Conservation (phyloP, 2,797 vertebrate genomes). For the Taenioides sp. region DNA sequence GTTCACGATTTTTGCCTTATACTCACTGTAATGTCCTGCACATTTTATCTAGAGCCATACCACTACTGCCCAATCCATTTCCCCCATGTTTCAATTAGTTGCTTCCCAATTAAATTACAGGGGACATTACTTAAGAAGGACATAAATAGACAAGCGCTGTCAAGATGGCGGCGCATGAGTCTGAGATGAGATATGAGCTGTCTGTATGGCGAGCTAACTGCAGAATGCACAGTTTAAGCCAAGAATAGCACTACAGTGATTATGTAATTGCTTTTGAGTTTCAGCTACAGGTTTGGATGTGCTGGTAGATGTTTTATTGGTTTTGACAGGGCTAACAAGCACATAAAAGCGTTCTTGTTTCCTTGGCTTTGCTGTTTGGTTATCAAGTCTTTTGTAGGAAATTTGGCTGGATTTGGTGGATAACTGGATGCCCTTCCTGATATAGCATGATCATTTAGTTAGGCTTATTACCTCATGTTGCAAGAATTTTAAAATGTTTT, state of each 20-base stretch:
- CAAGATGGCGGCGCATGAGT: constrained; percentile 43
- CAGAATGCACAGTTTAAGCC: constrained; percentile 5
- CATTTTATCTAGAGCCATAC: constrained; percentile 14
- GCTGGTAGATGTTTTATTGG: neutral
- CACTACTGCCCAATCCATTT: constrained; percentile 14
- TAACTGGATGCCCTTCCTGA: neutral
- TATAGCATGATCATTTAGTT: neutral
- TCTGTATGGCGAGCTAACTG: constrained; percentile 18
- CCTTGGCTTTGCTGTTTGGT: neutral
- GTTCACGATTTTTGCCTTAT: neutral
- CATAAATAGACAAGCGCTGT: constrained; percentile 67
- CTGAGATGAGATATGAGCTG: constrained; percentile 48
- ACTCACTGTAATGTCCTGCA: neutral
- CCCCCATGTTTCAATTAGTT: constrained; percentile 66
- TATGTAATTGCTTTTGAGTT: constrained; percentile 12
- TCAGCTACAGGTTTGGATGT: neutral
- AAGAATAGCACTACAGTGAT: constrained; percentile 2
- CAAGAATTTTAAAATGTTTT: neutral
- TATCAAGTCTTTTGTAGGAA: neutral
- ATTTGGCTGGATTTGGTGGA: neutral
- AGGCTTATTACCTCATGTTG: neutral
- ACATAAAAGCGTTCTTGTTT: neutral
- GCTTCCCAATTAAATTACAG: constrained; percentile 72
- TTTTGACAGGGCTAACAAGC: neutral
- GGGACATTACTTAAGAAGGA: constrained; percentile 71